Evolutionary conservation across 2,888 invertebrate genomes (phyloP).

Genomic region (Xestoiulus laeticollis): DNA sequence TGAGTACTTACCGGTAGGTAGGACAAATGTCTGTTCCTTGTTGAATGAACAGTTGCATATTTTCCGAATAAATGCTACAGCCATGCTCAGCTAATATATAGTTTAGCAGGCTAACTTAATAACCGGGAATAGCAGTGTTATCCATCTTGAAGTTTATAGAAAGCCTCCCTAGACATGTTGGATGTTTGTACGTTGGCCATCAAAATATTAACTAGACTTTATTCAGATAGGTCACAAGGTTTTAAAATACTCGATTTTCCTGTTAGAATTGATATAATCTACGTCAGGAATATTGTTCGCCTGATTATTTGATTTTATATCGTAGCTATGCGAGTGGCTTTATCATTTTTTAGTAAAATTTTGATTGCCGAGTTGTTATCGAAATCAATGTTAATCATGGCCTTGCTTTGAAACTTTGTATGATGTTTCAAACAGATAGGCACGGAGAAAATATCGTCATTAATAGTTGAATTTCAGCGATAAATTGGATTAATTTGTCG

Average conservation of each 20-base stretch:
- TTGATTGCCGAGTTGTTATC: not conserved
- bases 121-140: not conserved
- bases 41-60: not conserved
- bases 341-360: not conserved
- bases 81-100: not conserved
- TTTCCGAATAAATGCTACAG: not conserved
- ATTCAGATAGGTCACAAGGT: not conserved
- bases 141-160: not conserved
- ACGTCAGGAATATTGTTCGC: not conserved
- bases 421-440: not conserved
- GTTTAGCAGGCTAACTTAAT: not conserved
- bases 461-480: not conserved
- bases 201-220: not conserved
- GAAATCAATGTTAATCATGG: not conserved
- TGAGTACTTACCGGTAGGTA: no score
- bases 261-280: not conserved
- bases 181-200: not conserved
- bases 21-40: no score
- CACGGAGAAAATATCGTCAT: not conserved
- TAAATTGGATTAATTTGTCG: not conserved
- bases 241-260: not conserved
- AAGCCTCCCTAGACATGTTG: not conserved
- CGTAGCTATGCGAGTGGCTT: not conserved
- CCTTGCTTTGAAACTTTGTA: not conserved
- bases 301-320: not conserved